Evolutionary conservation across 2,113 vertebrate species (phyloP).

Genomic region (Ahaetulla prasina): DNA sequence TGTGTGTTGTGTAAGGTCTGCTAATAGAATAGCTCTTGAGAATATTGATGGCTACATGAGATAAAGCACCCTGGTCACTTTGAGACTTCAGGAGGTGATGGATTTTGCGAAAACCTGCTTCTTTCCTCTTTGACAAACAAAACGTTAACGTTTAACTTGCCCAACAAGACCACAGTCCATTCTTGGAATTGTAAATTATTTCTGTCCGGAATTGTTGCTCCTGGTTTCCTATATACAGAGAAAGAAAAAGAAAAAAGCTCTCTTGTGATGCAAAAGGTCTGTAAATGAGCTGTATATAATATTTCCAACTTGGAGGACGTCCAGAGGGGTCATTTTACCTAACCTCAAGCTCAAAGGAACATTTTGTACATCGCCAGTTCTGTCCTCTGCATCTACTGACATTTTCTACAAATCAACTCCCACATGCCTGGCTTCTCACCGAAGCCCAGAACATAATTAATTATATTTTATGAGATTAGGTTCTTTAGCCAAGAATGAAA

Average conservation of each 20-base stretch:
- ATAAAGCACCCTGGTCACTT: background rate
- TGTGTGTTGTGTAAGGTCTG: background rate
- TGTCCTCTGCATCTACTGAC: background rate
- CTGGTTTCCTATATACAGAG: background rate
- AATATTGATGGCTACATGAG: background rate
- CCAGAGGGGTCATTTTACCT: background rate
- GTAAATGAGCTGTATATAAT: background rate
- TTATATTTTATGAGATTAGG: background rate
- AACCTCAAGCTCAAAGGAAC: background rate
- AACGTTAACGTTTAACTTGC: slow-evolving; percentile 6
- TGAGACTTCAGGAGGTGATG: background rate
- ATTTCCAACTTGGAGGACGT: background rate
- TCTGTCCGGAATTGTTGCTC: background rate
- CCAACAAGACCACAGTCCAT: background rate
- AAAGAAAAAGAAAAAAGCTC: background rate
- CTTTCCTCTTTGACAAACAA: background rate
- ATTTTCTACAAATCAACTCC: background rate
- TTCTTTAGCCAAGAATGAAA: background rate
- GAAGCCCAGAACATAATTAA: background rate
- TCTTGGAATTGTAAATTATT: slow-evolving; percentile 11
- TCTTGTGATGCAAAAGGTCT: background rate
- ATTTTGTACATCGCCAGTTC: background rate
- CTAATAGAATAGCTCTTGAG: background rate
- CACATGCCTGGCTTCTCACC: background rate
- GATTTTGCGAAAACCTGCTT: background rate